phyloP scores from a whole-genome alignment of 2,888 invertebrate genomes.

The Eupithecia tripunctaria region DNA sequence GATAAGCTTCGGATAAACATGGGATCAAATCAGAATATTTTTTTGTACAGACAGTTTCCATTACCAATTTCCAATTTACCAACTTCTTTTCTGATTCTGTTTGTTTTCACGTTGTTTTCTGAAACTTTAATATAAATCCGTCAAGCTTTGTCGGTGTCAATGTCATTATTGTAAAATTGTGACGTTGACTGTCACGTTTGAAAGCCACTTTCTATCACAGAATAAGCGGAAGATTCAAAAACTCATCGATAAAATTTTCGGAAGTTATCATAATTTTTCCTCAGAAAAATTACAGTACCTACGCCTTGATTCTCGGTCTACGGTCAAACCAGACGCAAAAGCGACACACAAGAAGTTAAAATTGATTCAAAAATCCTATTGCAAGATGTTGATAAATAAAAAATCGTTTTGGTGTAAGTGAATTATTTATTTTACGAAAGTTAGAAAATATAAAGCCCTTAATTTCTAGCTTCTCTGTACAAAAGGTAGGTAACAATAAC shows the following conservation, averaged over 20 bases:
- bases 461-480: neutral
- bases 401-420: neutral
- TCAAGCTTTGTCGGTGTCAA: neutral
- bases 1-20: neutral
- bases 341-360: no score
- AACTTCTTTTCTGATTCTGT: no score
- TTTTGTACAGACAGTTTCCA: neutral
- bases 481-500: neutral
- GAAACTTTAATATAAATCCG: no score
- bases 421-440: neutral
- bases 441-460: neutral
- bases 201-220: neutral
- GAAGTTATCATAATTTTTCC: no score
- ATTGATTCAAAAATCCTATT: no score
- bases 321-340: no score
- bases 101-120: no score
- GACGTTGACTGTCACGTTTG: neutral
- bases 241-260: no score
- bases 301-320: no score
- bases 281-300: no score
- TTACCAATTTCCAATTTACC: no score
- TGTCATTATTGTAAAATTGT: neutral
- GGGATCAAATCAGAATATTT: neutral
- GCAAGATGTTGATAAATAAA: neutral
- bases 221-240: neutral